These are phyloP conservation scores for Smutsia temminckii DNA, from an alignment of 2,797 vertebrate species.

Conservation along the genomic window DNA sequence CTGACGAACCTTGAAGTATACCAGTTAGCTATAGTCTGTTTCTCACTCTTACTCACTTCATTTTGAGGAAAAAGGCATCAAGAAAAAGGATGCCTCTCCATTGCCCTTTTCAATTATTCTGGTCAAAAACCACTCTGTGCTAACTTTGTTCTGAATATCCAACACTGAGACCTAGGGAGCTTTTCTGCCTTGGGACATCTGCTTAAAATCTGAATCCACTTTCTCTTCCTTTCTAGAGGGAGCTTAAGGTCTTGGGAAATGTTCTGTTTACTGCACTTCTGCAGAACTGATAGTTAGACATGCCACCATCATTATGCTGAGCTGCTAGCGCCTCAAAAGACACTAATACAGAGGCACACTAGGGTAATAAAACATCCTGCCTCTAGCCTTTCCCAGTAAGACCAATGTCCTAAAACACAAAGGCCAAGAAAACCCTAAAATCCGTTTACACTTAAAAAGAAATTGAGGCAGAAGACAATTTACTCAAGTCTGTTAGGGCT, in stretches of 20 bases:
- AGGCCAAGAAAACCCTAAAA: conserved; percentile 9
- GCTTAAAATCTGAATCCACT: background rate
- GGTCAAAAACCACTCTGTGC: background rate
- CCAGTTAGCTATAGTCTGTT: background rate
- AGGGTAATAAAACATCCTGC: background rate
- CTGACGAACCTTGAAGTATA: background rate
- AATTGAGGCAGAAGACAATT: background rate
- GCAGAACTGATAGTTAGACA: background rate
- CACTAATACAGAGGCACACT: accelerated
- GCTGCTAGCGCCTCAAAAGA: background rate
- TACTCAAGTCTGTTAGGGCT: background rate
- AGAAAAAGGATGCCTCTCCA: background rate
- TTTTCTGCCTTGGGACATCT: background rate
- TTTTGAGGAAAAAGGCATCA: background rate
- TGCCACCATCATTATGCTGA: background rate
- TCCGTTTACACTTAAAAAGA: background rate
- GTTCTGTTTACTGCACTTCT: too few relatives aligned
- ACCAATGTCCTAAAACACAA: background rate
- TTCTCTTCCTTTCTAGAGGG: background rate
- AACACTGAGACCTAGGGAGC: background rate
- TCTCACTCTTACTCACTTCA: background rate
- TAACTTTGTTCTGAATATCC: background rate
- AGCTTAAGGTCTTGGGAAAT: background rate
- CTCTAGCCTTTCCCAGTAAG: background rate
- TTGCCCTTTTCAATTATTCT: background rate